Base-by-base conservation (phyloP, 1,140 invertebrate genomes). In the Dinothrombium tinctorium region DNA sequence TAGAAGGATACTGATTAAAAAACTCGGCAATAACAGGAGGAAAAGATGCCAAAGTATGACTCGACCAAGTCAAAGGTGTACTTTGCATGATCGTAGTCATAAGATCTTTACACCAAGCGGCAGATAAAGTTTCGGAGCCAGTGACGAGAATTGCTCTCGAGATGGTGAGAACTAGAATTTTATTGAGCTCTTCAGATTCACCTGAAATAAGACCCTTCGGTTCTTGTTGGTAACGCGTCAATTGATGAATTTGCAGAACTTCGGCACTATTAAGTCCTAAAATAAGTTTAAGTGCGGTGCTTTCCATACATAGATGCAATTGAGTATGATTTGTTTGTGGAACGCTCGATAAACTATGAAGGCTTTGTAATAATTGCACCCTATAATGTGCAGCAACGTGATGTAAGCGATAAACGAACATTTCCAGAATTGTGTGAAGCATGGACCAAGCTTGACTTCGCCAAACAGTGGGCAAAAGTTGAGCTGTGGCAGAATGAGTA, bases 321-420 rank as follows among this genome's bases (percentile, higher is more conserved):
- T 95, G 89, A 19, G 80, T 87, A 55, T 89, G 83, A 60, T 90
- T 90, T 2, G 82, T 83, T 56, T 89, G 83, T 12, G 80, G 76
- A 9, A 84, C 76, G 7, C 77, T 73, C 7, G 81, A 77, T 21
- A 92, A 62, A 25, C 74, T 80, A 53, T 90, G 62, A 19, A 92
- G 67, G 57, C 89, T 76, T 12, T 78, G 80, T 2, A 94, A 58
- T 5, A 94, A 63, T 53, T 90, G 84, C 0, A 92, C 75, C 37
- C 84, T 66, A 56, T 92, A 94, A 58, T 90, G 82, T 0, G 84
- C 80, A 50, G 89, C 84, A 49, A 90, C 87, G 57, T 94, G 87
- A 58, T 92, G 84, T 60, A 94, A 74, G 35, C 87, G 65, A 55
- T 90, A 92, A 40, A 78, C 84, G 55, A 92, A 92, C 83, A 94